These are phyloP conservation scores for Drosophila anceps DNA, from an alignment of 2,888 invertebrate species.

Conservation along the genomic window DNA sequence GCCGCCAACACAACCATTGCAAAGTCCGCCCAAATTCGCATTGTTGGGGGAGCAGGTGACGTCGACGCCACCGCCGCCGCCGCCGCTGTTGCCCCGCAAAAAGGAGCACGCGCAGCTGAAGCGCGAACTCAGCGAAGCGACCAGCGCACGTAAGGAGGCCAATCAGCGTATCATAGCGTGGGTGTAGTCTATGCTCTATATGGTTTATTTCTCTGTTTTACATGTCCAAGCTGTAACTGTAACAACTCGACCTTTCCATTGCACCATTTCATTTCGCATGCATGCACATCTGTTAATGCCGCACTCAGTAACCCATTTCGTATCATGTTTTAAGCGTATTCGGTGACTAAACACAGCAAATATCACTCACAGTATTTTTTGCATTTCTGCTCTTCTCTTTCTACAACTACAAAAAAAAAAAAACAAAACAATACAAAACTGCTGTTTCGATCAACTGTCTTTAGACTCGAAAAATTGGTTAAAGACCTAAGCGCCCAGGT, in stretches of 20 bases:
- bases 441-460: constrained; percentile 46
- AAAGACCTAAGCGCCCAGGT: constrained; percentile 82
- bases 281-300: constrained; percentile 20
- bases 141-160: constrained; percentile 84
- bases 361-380: constrained; percentile 50
- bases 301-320: constrained; percentile 32
- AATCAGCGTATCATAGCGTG: constrained; percentile 85
- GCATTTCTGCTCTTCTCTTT: constrained; percentile 69
- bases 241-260: constrained; percentile 24
- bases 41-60: constrained; percentile 50
- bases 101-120: constrained; percentile 80
- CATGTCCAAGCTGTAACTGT: constrained; percentile 9
- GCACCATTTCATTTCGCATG: constrained; percentile 50
- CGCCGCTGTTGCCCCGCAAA: constrained; percentile 63
- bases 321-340: constrained; percentile 6
- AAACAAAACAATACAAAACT: neutral
- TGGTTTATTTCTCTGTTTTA: constrained; percentile 31
- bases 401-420: neutral
- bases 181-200: constrained; percentile 83
- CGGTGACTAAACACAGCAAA: constrained; percentile 42
- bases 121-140: constrained; percentile 84
- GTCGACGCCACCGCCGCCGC: constrained; percentile 40
- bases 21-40: constrained; percentile 76
- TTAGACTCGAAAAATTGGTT: constrained; percentile 85
- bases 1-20: constrained; percentile 26